Percentiles rank a stretch among this genome's conserved stretches.
These are phyloP conservation scores for Psephotus haematonotus DNA, from an alignment of 2,113 vertebrate genomes.

Conservation along the genomic window DNA sequence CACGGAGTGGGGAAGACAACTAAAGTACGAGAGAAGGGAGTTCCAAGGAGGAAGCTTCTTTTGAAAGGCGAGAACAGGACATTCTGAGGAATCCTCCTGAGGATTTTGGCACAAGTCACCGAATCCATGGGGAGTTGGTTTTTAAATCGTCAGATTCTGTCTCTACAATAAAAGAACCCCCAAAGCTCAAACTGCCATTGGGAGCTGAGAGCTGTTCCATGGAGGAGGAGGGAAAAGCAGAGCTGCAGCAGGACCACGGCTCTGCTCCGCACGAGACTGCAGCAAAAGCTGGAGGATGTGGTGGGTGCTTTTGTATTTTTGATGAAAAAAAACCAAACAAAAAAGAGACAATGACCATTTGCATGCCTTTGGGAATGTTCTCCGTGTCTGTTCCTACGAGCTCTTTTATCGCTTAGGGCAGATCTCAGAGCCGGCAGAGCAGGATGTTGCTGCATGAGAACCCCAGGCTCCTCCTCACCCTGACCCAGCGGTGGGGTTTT, in stretches of 20 bases:
- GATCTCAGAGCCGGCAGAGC: constrained; percentile 12
- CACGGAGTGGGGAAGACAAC: constrained; percentile 22
- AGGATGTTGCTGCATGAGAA: constrained; percentile 45
- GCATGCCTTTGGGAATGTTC: constrained; percentile 68
- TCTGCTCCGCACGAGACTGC: background rate
- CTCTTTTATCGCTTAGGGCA: constrained; percentile 26
- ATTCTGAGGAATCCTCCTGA: background rate
- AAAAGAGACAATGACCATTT: constrained; percentile 42
- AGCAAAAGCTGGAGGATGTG: background rate
- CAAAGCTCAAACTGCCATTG: constrained; percentile 54
- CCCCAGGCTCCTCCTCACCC: constrained; percentile 1
- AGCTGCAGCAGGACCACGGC: background rate
- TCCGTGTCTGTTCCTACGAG: constrained; percentile 27
- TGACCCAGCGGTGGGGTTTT: background rate
- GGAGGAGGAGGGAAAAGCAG: background rate
- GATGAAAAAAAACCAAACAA: background rate
- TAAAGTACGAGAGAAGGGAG: background rate
- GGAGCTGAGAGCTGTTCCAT: constrained; percentile 10
- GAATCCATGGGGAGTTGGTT: constrained; percentile 22
- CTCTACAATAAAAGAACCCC: background rate
- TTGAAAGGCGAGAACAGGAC: background rate
- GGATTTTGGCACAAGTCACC: background rate
- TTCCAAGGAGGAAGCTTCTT: background rate
- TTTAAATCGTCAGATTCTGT: constrained; percentile 29
- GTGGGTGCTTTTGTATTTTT: constrained; percentile 74